Evolutionary conservation across 2,113 vertebrate species (phyloP), one percentile per base, ranked within the genome.

Genomic region (Aspiorhynchus laticeps): DNA sequence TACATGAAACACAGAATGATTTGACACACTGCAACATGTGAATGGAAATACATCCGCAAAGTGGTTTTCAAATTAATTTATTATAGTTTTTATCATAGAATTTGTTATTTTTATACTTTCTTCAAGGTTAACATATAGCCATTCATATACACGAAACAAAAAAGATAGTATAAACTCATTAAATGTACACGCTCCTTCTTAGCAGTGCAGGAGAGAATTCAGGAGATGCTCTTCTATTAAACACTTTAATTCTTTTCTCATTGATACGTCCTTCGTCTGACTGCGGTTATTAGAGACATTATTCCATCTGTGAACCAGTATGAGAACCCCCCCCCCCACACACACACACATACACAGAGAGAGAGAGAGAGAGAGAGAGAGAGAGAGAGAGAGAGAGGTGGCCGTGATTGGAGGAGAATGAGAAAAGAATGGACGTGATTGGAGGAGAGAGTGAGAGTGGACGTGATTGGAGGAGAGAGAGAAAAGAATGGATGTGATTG

Each of bases 31-130:
- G 61, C 31, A 28, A 85, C 38, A 76, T 76, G 31, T 63, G 9
- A 51, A 19, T 77, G 7, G 46, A 56, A 56, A 79, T 33, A 33
- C 43, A 26, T 12, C 19, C 41, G 7, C 41, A 75, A 5, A 76
- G 21, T 43, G n/a, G 11, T 93, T 93, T 95, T 93, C 90, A 94
- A 94, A 94, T 95, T 94, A 94, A 95, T 95, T 95, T 95, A 95
- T 95, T 95, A 95, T 94, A 94, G 88, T 91, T 93, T 94, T 94
- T 94, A 87, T 93, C 92, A 93, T 93, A 94, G 93, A 94, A 93
- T 89, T 93, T 89, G 91, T 93, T 91, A 91, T 90, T 94, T 91
- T 90, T 91, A 88, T 90, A 90, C 93, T 91, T 90, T 91, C 88
- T 93, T 91, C 87, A 93, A 91, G 93, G 93, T 94, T 94, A 94